Evolutionary conservation across 2,888 invertebrate species (phyloP), one percentile per base, ranked within the genome.

Genomic region (Rhogogaster chlorosoma): DNA sequence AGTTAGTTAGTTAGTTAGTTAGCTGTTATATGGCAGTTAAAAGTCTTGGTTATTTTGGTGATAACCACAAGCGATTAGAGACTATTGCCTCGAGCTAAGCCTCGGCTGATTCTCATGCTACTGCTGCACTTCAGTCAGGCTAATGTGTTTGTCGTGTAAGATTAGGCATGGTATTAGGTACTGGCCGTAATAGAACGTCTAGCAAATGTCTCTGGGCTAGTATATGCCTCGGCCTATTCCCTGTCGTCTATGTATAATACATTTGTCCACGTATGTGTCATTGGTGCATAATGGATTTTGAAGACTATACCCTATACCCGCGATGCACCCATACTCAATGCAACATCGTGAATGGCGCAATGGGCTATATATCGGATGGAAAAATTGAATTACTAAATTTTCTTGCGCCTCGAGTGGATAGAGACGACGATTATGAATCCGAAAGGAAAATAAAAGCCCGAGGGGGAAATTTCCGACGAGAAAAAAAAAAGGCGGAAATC

Each of bases 111-210:
- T 45, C 26, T 45, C 6, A 29, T 53, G 45, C 7, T 18, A 15
- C 15, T 18, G 29, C 32, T 77, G 45, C 77, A 49, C 49, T 77
- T 49, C 49, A n/a, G 38, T 22, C 73, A 38, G 75, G 77, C 61
- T 80, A 80, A 80, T 80, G 61, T 80, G 80, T 80, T 80, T 80
- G 80, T 80, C 61, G 26, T 80, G 80, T 80, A 80, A 61, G 26
- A 61, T 22, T 61, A 61, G 22, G 61, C 12, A 26, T 7, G 6
- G 7, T 7, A n/a, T n/a, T n/a, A n/a, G n/a, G 18, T 53, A n/a
- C 5, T n/a, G 7, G 6, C n/a, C 1, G 53, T 53, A 18, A 5
- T 49, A 49, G 18, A 49, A 49, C 45, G 15, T 45, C 45, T 57
- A 22, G 57, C 57, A 57, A 57, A 61, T 61, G 61, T 61, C 61